Base-by-base conservation (phyloP, 2,797 vertebrate species). In the Champsocephalus gunnari region DNA sequence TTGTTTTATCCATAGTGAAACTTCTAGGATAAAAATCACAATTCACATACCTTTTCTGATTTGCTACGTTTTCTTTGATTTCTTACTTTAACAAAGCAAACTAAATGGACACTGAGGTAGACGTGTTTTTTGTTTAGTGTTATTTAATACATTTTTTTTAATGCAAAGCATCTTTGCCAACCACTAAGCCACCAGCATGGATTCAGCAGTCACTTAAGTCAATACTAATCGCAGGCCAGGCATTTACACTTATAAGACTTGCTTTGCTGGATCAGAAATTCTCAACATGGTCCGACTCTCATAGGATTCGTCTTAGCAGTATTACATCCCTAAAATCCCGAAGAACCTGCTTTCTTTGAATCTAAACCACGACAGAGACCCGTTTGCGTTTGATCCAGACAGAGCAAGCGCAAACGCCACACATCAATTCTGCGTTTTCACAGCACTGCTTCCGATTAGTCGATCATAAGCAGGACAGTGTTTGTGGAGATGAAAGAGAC, bases 391-490 rank as follows among this genome's bases (percentile, higher is more conserved):
- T 71, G 71, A 83, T 65, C 86, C 75, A 75, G 66, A 73, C 57
- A 16, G 32, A 81, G 77, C 74, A 43, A 79, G 64, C 41, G 24
- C 13, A 0, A 55, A 75, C 17, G 9, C 43, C 55, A 54, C 51
- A 82, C 85, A 86, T 88, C 83, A 85, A 73, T 73, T 49, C 55
- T 49, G 61, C 64, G 73, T 88, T 90, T 90, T 75, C 80, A 84
- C 84, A 75, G 85, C 61, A 58, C 87, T 53, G 83, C 75, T 67
- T 87, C 77, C 48, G 71, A 90, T 92, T 87, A 85, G 81, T 73
- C 62, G 24, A 82, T 88, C 64, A 43, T 85, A 69, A 73, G 69
- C 50, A 47, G 79, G 60, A 63, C 73, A 17, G 32, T 55, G 47
- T 80, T 70, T 83, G 76, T 89, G 73, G 74, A 87, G 82, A 88